Conservation (phyloP, 2,888 invertebrate species). For the Sicus ferrugineus region DNA sequence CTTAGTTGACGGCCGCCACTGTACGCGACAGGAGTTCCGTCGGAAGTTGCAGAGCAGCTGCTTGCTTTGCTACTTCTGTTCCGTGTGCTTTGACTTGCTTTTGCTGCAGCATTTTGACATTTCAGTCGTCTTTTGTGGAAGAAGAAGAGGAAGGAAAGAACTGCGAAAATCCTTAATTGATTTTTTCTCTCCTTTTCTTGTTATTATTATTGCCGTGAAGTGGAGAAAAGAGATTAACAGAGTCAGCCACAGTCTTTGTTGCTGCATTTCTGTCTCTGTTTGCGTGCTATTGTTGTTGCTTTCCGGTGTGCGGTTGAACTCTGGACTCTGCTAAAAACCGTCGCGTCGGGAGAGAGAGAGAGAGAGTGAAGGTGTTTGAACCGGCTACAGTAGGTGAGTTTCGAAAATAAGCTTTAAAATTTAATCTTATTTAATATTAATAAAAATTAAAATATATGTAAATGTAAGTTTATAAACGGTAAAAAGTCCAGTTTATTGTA, state of each 20-base stretch:
- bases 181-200: not conserved
- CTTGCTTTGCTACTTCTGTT: not conserved
- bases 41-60: not conserved
- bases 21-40: too few relatives aligned
- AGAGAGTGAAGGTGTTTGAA: slow-evolving; percentile 13
- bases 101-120: too few relatives aligned
- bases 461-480: too few relatives aligned
- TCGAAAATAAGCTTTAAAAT: not conserved
- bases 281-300: not conserved
- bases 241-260: not conserved
- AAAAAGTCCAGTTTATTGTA: too few relatives aligned
- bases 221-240: slow-evolving; percentile 7
- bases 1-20: slow-evolving; percentile 11
- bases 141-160: too few relatives aligned
- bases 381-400: slow-evolving; percentile 24
- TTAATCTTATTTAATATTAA: not conserved
- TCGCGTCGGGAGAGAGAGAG: not conserved
- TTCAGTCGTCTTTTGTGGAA: too few relatives aligned
- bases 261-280: not conserved
- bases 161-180: slow-evolving; percentile 20
- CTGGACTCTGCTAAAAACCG: not conserved
- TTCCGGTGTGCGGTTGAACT: slow-evolving; percentile 2
- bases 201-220: not conserved
- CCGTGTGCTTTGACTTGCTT: not conserved
- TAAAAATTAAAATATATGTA: not conserved